Evolutionary conservation across 2,797 vertebrate species (phyloP).

Genomic region (Streptopelia turtur): DNA sequence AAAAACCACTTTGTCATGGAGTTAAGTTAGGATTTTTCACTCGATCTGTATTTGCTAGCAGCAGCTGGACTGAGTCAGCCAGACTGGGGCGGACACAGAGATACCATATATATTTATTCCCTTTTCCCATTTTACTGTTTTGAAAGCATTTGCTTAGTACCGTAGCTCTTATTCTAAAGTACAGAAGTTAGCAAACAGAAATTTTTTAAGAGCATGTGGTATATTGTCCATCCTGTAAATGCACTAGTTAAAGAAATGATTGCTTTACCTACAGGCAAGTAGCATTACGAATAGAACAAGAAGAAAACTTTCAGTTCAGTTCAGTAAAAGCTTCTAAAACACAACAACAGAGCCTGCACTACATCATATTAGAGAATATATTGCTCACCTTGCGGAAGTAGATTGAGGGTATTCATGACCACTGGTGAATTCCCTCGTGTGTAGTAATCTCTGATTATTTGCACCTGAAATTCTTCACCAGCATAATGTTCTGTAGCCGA

Average conservation of each 20-base stretch:
- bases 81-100: background rate
- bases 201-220: background rate
- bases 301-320: constrained; percentile 3
- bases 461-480: constrained; percentile 66
- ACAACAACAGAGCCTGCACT: constrained; percentile 20
- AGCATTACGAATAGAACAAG: background rate
- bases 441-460: constrained; percentile 63
- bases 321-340: constrained; percentile 11
- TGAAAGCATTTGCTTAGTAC: background rate
- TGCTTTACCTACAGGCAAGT: background rate
- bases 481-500: constrained; percentile 61
- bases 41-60: constrained; percentile 12
- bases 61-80: constrained; percentile 26
- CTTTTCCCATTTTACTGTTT: background rate
- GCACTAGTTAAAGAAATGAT: background rate
- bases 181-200: background rate
- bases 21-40: constrained; percentile 28
- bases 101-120: background rate
- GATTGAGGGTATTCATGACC: constrained; percentile 53
- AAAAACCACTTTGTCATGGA: background rate
- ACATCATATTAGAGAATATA: background rate
- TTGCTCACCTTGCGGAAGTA: constrained; percentile 27
- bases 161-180: background rate
- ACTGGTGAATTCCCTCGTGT: constrained; percentile 33
- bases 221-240: background rate